Percentiles rank a stretch among this genome's conserved stretches.
phyloP scores from a whole-genome alignment of 2,113 vertebrate species.

The Myrmecophaga tridactyla region DNA sequence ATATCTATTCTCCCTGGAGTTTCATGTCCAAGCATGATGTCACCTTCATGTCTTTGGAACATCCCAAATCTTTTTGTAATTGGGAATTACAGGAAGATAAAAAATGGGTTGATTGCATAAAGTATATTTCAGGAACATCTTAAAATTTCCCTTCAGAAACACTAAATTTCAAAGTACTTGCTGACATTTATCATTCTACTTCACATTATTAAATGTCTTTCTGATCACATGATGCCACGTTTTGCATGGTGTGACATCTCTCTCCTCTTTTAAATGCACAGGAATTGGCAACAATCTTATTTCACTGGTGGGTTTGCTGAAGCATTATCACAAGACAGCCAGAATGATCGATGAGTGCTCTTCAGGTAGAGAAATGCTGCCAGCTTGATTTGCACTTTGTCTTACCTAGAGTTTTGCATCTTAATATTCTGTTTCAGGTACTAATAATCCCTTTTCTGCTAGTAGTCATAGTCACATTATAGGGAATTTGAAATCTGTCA shows the following conservation, averaged over 20 bases:
- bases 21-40: not conserved
- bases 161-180: not conserved
- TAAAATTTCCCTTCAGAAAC: not conserved
- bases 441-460: conserved; percentile 50
- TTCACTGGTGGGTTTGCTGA: conserved; percentile 54
- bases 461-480: conserved; percentile 48
- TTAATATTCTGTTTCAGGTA: conserved; percentile 65
- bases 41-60: not conserved
- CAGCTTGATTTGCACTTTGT: conserved; percentile 53
- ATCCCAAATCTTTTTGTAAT: not conserved
- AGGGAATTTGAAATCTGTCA: conserved; percentile 41
- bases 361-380: conserved; percentile 71
- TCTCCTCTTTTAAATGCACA: conserved; percentile 63
- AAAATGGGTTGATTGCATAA: not conserved
- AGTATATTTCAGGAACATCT: not conserved
- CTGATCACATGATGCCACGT: not conserved
- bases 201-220: conserved; percentile 35
- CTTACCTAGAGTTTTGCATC: conserved; percentile 50
- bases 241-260: conserved; percentile 32
- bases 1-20: not conserved
- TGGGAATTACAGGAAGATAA: not conserved
- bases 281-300: conserved; percentile 48
- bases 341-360: conserved; percentile 50
- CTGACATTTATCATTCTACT: not conserved
- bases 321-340: conserved; percentile 42